A percentile compares a stretch with the other conserved stretches of the same genome.
Evolutionary conservation across 2,888 invertebrate genomes (phyloP).

Genomic region (Autographa pulchrina): DNA sequence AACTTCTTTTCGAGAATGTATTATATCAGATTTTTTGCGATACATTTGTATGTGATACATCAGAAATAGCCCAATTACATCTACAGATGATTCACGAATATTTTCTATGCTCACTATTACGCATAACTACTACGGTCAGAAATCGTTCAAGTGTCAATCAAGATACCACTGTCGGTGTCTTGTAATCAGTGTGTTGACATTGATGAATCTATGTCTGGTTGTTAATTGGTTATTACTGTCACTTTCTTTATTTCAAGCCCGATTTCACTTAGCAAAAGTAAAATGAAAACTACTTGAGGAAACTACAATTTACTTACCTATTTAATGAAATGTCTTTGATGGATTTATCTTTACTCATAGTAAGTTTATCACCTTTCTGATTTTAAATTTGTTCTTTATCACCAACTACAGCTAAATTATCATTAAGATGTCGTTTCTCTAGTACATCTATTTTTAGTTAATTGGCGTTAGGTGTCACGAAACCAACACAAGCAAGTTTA

Average conservation of each 20-base stretch:
- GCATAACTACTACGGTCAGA: background rate
- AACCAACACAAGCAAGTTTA: conserved; percentile 59
- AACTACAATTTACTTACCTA: background rate
- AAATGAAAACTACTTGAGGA: background rate
- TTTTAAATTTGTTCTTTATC: conserved; percentile 8
- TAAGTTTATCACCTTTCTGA: background rate
- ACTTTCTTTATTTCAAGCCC: background rate
- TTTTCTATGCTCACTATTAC: background rate
- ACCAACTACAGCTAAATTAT: conserved; percentile 26
- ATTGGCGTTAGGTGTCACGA: conserved; percentile 61
- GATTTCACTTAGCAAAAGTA: conserved; percentile 1
- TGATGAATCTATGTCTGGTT: conserved; percentile 7
- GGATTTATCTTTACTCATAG: background rate
- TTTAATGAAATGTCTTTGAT: background rate
- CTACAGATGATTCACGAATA: background rate
- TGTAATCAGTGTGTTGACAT: background rate
- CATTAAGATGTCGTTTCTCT: conserved; percentile 48
- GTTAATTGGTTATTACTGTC: conserved; percentile 6
- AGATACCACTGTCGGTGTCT: background rate
- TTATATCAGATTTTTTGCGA: too few species aligned
- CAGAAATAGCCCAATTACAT: background rate
- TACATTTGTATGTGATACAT: too few species aligned
- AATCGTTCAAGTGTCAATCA: background rate
- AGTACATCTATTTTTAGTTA: conserved; percentile 56
- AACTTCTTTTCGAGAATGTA: background rate